A percentile compares a stretch with the other conserved stretches of the same genome.
Conservation (phyloP, 2,797 vertebrate species). For the Cichlasoma orientale region DNA sequence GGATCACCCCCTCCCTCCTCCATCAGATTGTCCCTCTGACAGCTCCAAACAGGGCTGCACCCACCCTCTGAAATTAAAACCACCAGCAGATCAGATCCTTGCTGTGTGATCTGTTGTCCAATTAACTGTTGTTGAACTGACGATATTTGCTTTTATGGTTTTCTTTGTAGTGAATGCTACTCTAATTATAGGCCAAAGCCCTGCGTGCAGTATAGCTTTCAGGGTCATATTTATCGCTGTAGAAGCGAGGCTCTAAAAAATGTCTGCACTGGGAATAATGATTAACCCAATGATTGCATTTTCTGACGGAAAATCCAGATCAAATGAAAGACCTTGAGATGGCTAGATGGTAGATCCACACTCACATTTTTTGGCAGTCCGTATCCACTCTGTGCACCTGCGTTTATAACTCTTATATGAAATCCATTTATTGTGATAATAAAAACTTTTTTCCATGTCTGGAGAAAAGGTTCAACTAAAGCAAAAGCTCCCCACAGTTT, state of each 20-base stretch:
- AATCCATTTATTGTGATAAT: background rate
- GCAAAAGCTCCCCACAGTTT: conserved; percentile 8
- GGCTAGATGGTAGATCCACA: conserved; percentile 4
- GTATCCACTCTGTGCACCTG: background rate
- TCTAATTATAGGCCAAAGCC: conserved; percentile 52
- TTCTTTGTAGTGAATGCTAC: conserved; percentile 51
- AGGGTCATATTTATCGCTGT: conserved; percentile 29
- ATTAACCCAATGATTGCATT: background rate
- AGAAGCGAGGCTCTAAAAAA: conserved; percentile 5
- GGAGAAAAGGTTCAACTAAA: conserved; percentile 34
- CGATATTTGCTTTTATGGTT: conserved; percentile 48
- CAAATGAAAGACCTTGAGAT: conserved; percentile 20
- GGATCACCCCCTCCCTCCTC: conserved; percentile 52
- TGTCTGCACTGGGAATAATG: conserved; percentile 3
- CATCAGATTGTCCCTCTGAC: conserved; percentile 53
- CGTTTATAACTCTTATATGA: conserved; percentile 10
- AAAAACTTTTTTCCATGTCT: conserved; percentile 17
- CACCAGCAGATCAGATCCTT: conserved; percentile 41
- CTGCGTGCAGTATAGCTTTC: conserved; percentile 35
- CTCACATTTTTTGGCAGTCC: conserved; percentile 1
- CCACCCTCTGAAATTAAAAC: conserved; percentile 62
- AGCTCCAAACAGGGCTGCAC: conserved; percentile 39
- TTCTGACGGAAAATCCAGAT: conserved; percentile 17
- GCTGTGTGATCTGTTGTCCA: conserved; percentile 54
- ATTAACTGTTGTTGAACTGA: conserved; percentile 55